These are phyloP conservation scores for Agonopterix heracliana DNA, from an alignment of 2,888 invertebrate species.

Conservation along the genomic window DNA sequence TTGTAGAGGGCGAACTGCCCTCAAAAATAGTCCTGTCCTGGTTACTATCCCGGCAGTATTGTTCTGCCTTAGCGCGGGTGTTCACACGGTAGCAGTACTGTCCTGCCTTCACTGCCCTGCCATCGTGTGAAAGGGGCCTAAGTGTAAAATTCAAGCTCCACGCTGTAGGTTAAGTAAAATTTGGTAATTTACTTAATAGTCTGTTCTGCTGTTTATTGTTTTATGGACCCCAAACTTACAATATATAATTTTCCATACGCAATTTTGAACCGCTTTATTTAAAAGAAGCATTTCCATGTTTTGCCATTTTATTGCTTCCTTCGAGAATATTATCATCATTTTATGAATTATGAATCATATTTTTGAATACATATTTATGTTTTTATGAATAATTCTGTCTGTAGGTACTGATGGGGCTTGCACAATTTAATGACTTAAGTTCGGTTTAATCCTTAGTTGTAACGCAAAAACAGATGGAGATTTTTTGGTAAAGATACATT, in stretches of 20 bases:
- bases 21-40: no score
- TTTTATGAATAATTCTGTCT: constrained; percentile 14
- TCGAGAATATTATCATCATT: constrained; percentile 15
- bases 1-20: no score
- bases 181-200: constrained; percentile 32
- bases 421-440: background rate
- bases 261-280: constrained; percentile 23
- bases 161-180: constrained; percentile 23
- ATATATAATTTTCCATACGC: constrained; percentile 22
- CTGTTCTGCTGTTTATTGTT: constrained; percentile 28
- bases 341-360: constrained; percentile 2
- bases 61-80: no score
- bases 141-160: constrained; percentile 12
- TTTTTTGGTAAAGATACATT: no score
- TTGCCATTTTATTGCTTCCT: constrained; percentile 20
- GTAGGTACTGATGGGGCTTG: background rate
- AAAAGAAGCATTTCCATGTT: constrained; percentile 24
- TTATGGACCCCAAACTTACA: constrained; percentile 27
- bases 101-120: no score
- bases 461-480: no score
- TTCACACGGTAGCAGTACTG: no score
- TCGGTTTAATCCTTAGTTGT: no score
- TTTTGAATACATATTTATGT: constrained; percentile 18
- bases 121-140: no score
- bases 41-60: no score